Evolutionary conservation across 2,888 invertebrate species (phyloP), one percentile per base, ranked within the genome.

Genomic region (Ceraclea dissimilis): DNA sequence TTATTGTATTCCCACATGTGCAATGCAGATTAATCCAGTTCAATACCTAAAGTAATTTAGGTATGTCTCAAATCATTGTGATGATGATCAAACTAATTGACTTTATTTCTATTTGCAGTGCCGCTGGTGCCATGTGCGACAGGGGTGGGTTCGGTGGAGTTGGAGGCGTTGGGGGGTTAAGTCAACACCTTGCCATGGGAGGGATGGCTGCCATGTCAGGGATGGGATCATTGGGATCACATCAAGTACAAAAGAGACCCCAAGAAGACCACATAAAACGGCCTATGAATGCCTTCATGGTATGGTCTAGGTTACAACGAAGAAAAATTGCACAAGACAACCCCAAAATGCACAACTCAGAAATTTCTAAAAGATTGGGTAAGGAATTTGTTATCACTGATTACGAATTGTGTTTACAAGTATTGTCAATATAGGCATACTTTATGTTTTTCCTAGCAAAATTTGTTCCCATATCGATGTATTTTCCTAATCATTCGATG

Each of bases 281-380:
- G 63, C 96, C 96, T 33, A 97, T 97, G 96, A 97, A 97, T 73
- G 96, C 96, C 1, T 96, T 96, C 75, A 96, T 97, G 96, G 96
- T 96, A 50, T 96, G 96, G 95, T 94, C 94, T 11, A 75, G 96
- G 59, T 79, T 93, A 53, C 95, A 95, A 71, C 76, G 96, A 64
- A 78, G 94, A 67, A 95, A 95, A 76, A 97, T 97, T 66, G 95
- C 96, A 0, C 94, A 95, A 73, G 96, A 96, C 67, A 96, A 97
- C 72, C 96, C 96, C 0, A 96, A 97, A 79, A 96, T 96, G 96
- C 96, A 96, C 74, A 96, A 96, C 71, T 93, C 93, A 0, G 96
- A 96, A 75, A 96, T 97, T 64, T 93, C 92, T 8, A 96, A 96
- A 71, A 76, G 94, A 71, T 80, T 96, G 64, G 92, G 91, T 90